A percentile compares a stretch with the other conserved stretches of the same genome.
These are phyloP conservation scores for Pomacea maculata DNA, from an alignment of 1,140 invertebrate genomes.

Conservation along the genomic window DNA sequence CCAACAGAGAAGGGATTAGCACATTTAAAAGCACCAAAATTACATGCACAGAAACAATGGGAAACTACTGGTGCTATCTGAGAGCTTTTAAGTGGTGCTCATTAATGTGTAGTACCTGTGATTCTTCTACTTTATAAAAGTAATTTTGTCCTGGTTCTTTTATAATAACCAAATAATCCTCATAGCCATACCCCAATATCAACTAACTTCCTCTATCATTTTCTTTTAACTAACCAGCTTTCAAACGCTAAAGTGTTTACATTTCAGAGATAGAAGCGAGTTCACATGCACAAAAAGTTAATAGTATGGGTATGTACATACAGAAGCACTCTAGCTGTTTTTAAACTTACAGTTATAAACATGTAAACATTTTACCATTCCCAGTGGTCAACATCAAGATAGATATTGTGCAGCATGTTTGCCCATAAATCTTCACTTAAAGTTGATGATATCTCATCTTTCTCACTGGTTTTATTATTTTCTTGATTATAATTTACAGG, in stretches of 20 bases:
- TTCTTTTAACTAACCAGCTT: too few relatives aligned
- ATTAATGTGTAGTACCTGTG: too few relatives aligned
- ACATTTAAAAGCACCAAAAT: neutral
- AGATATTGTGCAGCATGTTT: slow-evolving; percentile 4
- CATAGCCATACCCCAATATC: too few relatives aligned
- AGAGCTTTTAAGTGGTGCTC: neutral
- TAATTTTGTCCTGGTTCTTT: too few relatives aligned
- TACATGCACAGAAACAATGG: neutral
- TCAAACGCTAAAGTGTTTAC: too few relatives aligned
- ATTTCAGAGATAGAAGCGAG: too few relatives aligned
- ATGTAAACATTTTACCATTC: slow-evolving; percentile 6
- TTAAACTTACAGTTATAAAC: too few relatives aligned
- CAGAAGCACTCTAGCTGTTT: neutral
- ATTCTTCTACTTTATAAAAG: too few relatives aligned
- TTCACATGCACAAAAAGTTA: too few relatives aligned
- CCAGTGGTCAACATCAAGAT: slow-evolving; percentile 10
- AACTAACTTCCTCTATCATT: too few relatives aligned
- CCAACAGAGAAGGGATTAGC: neutral
- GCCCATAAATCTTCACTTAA: neutral
- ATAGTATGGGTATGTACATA: neutral
- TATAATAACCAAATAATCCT: too few relatives aligned
- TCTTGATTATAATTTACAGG: too few relatives aligned
- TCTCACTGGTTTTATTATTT: neutral
- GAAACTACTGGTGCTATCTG: neutral
- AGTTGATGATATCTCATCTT: slow-evolving; percentile 1